Percentiles rank a stretch among this genome's conserved stretches.
phyloP scores from a whole-genome alignment of 2,797 vertebrate genomes.

The Podarcis lilfordi region DNA sequence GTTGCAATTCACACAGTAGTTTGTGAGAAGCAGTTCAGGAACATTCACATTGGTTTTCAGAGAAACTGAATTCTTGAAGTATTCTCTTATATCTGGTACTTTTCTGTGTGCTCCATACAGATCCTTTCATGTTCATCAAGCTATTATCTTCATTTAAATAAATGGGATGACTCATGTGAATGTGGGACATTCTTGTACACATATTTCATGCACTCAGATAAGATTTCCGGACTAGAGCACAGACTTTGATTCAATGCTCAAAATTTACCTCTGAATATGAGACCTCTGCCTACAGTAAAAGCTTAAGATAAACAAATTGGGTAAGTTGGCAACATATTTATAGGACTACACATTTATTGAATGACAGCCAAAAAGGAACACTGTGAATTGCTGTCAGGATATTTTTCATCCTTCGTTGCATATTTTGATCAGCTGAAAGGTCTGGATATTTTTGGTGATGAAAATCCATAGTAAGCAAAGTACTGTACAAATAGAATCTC shows the following conservation, averaged over 20 bases:
- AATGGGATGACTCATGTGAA: not conserved
- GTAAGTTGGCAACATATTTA: not conserved
- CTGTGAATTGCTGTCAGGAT: conserved; percentile 14
- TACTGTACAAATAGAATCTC: not conserved
- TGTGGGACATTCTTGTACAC: not conserved
- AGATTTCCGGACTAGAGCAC: not conserved
- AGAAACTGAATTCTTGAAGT: too few species aligned
- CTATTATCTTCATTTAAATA: not conserved
- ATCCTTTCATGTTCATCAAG: not conserved
- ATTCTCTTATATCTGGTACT: not conserved
- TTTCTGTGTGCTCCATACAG: not conserved
- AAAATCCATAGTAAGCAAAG: conserved; percentile 7
- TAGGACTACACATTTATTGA: not conserved
- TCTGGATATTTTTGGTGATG: not conserved
- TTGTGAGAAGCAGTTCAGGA: too few species aligned
- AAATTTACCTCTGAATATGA: not conserved
- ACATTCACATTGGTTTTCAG: too few species aligned
- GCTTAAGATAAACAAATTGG: not conserved
- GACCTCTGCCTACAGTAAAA: conserved; percentile 11
- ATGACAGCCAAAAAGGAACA: not conserved
- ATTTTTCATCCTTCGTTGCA: not conserved
- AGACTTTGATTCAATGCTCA: not conserved
- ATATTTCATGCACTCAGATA: not conserved
- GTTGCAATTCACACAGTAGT: too few species aligned
- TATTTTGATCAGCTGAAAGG: conserved; percentile 15